Evolutionary conservation across 1,140 invertebrate genomes (phyloP).

Genomic region (Dryas iulia): DNA sequence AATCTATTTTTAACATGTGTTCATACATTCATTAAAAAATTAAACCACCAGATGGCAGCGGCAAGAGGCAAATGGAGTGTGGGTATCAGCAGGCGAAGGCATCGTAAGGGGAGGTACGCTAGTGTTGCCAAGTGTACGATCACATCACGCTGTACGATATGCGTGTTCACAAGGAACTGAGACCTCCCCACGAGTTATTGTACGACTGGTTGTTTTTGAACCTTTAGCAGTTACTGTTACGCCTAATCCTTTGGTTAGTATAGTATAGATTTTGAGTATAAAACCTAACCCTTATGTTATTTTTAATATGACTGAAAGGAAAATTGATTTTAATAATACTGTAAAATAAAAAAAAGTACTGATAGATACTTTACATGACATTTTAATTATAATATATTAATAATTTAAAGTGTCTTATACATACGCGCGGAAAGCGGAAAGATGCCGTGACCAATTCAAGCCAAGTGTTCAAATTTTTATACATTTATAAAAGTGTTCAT

Average conservation of each 20-base stretch:
- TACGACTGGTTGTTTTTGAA: conserved; percentile 59
- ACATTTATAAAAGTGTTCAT: too few species aligned
- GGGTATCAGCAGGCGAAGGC: conserved; percentile 55
- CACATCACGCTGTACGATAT: conserved; percentile 57
- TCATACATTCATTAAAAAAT: conserved; percentile 20
- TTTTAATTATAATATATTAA: too few species aligned
- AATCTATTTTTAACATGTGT: too few species aligned
- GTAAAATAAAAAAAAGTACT: too few species aligned
- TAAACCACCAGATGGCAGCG: conserved; percentile 66
- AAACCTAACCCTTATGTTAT: too few species aligned
- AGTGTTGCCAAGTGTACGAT: conserved; percentile 48
- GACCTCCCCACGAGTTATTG: conserved; percentile 48
- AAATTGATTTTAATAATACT: too few species aligned
- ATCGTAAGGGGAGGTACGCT: conserved; percentile 55
- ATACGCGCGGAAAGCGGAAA: too few species aligned
- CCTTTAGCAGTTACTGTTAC: conserved; percentile 54
- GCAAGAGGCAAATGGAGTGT: conserved; percentile 60
- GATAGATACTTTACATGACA: too few species aligned
- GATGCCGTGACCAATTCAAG: too few species aligned
- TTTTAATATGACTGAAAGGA: too few species aligned
- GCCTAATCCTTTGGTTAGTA: conserved; percentile 68
- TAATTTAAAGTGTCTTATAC: too few species aligned
- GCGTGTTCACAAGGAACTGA: conserved; percentile 58
- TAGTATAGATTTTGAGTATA: not conserved
- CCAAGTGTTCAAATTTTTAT: too few species aligned